phyloP scores from a whole-genome alignment of 2,888 invertebrate genomes.

The Neocrepidodera transversa region DNA sequence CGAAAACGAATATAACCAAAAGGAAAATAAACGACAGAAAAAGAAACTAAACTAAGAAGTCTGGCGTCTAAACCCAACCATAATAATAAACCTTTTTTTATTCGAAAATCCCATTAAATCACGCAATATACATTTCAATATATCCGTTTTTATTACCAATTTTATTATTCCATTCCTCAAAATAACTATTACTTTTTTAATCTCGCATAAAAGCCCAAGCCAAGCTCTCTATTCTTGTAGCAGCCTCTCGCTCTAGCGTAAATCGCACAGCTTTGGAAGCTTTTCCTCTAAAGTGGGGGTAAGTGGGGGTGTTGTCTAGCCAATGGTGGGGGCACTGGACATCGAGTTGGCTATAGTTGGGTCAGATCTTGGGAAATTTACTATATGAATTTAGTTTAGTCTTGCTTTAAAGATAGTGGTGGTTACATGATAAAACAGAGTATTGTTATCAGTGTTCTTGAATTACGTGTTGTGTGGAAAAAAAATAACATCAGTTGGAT shows the following conservation, averaged over 20 bases:
- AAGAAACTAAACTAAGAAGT: conserved; percentile 21
- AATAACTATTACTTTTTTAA: conserved; percentile 48
- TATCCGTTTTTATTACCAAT: conserved; percentile 42
- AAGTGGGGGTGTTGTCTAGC: conserved; percentile 48
- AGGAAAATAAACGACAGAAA: conserved; percentile 17
- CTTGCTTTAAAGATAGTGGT: conserved; percentile 1
- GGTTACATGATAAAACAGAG: conserved; percentile 5
- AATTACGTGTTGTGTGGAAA: conserved; percentile 18
- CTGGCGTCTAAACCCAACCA: conserved; percentile 26
- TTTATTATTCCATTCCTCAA: conserved; percentile 43
- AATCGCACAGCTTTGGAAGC: conserved; percentile 45
- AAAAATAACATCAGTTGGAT: conserved; percentile 18
- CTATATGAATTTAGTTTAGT: conserved; percentile 15
- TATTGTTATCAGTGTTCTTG: conserved; percentile 25
- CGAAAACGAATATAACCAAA: conserved; percentile 9
- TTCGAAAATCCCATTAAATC: conserved; percentile 36
- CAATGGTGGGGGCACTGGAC: conserved; percentile 19
- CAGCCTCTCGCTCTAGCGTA: conserved; percentile 22
- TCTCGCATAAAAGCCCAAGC: conserved; percentile 43
- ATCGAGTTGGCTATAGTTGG: conserved; percentile 12
- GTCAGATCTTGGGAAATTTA: conserved; percentile 17
- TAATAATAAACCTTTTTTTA: conserved; percentile 38
- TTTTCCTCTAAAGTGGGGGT: conserved; percentile 40
- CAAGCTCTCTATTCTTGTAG: conserved; percentile 27
- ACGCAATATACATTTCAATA: conserved; percentile 38